These are phyloP conservation scores for Montipora foliosa DNA, from an alignment of 64 coral and sea anemone species.

Conservation along the genomic window DNA sequence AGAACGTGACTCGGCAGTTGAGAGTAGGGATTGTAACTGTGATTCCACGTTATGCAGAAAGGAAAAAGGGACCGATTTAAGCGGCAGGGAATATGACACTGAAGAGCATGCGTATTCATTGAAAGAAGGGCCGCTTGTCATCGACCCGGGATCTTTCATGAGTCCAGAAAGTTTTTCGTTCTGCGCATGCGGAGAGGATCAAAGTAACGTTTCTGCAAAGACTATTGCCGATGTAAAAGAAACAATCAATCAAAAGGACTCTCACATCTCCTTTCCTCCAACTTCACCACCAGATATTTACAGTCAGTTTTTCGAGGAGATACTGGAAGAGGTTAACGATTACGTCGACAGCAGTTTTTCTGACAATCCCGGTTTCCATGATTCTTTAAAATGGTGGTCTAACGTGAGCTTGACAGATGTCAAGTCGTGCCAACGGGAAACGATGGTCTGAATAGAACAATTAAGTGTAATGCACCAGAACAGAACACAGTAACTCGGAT, in stretches of 20 bases:
- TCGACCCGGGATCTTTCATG: neutral
- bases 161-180: neutral
- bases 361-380: neutral
- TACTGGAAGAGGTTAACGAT: conserved; percentile 35
- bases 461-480: neutral
- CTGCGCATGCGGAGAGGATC: neutral
- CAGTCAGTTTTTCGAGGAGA: conserved; percentile 36
- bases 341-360: neutral
- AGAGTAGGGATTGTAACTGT: neutral
- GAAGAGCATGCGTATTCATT: neutral
- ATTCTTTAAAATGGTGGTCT: conserved; percentile 1
- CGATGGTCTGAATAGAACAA: neutral
- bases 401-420: conserved; percentile 45
- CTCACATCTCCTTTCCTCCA: neutral
- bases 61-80: neutral
- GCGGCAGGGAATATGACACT: neutral
- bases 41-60: too few relatives aligned
- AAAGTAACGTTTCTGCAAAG: neutral
- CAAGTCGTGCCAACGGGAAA: conserved; percentile 5
- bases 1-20: neutral
- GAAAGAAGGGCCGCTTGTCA: conserved; percentile 4
- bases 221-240: neutral
- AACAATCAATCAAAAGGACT: neutral
- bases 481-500: neutral
- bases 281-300: conserved; percentile 19